Conservation (phyloP, 1,140 invertebrate species). For the Rhizoglyphus robini region DNA sequence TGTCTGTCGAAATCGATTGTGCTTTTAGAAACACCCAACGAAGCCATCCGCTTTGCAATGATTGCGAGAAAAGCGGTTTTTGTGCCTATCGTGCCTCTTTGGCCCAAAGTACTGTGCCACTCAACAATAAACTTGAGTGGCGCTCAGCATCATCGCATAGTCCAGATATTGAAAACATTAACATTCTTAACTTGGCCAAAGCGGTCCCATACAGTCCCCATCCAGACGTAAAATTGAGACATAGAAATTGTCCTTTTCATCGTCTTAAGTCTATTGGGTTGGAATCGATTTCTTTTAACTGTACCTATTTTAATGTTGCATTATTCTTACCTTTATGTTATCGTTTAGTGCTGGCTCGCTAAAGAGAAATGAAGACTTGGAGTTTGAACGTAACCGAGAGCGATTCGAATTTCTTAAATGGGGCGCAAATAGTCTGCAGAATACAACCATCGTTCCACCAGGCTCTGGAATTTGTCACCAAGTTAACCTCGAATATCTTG, state of each 20-base stretch:
- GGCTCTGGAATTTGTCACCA: constrained; percentile 97
- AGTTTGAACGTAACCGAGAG: constrained; percentile 92
- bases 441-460: constrained; percentile 94
- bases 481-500: constrained; percentile 91
- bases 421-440: constrained; percentile 86
- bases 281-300: constrained; percentile 27
- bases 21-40: background rate
- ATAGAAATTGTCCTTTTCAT: constrained; percentile 40
- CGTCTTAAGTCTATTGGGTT: constrained; percentile 36
- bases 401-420: constrained; percentile 93
- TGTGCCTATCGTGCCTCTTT: background rate
- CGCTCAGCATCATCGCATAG: background rate
- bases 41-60: constrained; percentile 20
- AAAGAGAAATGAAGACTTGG: constrained; percentile 82
- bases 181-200: constrained; percentile 1
- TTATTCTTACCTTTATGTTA: background rate
- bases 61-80: constrained; percentile 17
- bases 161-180: constrained; percentile 8
- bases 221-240: constrained; percentile 28
- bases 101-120: background rate
- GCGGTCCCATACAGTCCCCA: background rate
- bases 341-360: constrained; percentile 62
- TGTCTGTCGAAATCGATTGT: background rate
- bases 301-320: background rate
- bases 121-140: background rate